Conservation (phyloP, 1,140 invertebrate genomes). For the Zaprionus inermis region DNA sequence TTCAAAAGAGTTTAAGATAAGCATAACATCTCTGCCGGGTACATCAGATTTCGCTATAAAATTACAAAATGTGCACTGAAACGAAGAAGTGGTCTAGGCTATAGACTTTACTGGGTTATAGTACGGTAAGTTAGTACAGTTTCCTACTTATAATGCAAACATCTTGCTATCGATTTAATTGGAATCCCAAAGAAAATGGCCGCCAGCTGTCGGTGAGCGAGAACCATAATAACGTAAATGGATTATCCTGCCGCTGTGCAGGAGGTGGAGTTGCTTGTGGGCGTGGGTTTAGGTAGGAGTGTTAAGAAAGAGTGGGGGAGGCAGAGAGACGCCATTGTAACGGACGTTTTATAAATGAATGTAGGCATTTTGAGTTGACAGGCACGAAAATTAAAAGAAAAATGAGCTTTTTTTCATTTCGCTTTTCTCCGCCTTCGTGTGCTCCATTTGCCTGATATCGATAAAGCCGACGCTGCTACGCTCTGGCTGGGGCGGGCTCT, state of each 20-base stretch:
- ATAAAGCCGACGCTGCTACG: slow-evolving; percentile 39
- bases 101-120: background rate
- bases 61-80: too few relatives aligned
- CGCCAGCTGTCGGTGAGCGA: slow-evolving; percentile 48
- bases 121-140: background rate
- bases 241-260: slow-evolving; percentile 63
- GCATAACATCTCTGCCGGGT: background rate
- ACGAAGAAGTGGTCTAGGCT: background rate
- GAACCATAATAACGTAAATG: slow-evolving; percentile 75
- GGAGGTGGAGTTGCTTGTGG: background rate
- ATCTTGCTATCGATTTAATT: background rate
- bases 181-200: slow-evolving; percentile 43
- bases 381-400: slow-evolving; percentile 84
- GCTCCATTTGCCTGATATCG: slow-evolving; percentile 56
- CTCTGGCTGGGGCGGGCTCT: slow-evolving; percentile 8
- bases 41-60: too few relatives aligned
- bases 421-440: slow-evolving; percentile 34
- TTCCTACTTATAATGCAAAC: slow-evolving; percentile 5
- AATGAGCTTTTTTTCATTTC: slow-evolving; percentile 71
- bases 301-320: background rate
- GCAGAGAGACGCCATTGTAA: background rate
- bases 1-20: slow-evolving; percentile 34
- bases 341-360: slow-evolving; percentile 80
- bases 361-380: slow-evolving; percentile 83
- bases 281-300: background rate